phyloP scores from a whole-genome alignment of 2,888 invertebrate genomes.

The Drosophila imparisetae region DNA sequence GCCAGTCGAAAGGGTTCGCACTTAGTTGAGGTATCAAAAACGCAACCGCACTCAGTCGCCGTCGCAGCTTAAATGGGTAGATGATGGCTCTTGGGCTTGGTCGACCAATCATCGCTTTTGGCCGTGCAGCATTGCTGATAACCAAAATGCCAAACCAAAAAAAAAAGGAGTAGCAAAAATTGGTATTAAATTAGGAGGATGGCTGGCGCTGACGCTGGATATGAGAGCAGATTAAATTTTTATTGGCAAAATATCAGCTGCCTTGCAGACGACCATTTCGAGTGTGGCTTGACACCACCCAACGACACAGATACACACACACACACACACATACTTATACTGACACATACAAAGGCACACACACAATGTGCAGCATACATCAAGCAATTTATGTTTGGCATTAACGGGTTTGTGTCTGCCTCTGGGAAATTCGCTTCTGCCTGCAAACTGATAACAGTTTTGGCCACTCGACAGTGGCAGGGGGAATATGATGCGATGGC shows the following conservation, averaged over 20 bases:
- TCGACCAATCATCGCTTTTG: slow-evolving; percentile 55
- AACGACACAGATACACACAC: slow-evolving; percentile 8
- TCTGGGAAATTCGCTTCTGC: slow-evolving; percentile 48
- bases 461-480: slow-evolving; percentile 23
- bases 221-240: slow-evolving; percentile 78
- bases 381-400: slow-evolving; percentile 70
- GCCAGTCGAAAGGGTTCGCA: slow-evolving; percentile 46
- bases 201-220: slow-evolving; percentile 48
- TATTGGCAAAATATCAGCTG: slow-evolving; percentile 77
- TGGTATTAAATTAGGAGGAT: slow-evolving; percentile 69
- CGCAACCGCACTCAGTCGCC: slow-evolving; percentile 52
- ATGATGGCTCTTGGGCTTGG: slow-evolving; percentile 26
- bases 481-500: neutral
- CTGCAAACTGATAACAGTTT: slow-evolving; percentile 57
- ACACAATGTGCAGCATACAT: slow-evolving; percentile 5
- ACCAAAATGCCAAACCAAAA: slow-evolving; percentile 8
- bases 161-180: slow-evolving; percentile 22
- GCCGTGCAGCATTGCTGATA: slow-evolving; percentile 58
- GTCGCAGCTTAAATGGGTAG: slow-evolving; percentile 32
- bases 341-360: neutral
- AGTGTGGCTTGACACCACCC: slow-evolving; percentile 13
- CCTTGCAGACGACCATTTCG: slow-evolving; percentile 36
- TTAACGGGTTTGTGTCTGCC: slow-evolving; percentile 71
- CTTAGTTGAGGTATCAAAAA: slow-evolving; percentile 66
- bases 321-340: neutral